These are phyloP conservation scores for Hemicordylus capensis DNA, from an alignment of 2,113 vertebrate genomes.

Conservation along the genomic window DNA sequence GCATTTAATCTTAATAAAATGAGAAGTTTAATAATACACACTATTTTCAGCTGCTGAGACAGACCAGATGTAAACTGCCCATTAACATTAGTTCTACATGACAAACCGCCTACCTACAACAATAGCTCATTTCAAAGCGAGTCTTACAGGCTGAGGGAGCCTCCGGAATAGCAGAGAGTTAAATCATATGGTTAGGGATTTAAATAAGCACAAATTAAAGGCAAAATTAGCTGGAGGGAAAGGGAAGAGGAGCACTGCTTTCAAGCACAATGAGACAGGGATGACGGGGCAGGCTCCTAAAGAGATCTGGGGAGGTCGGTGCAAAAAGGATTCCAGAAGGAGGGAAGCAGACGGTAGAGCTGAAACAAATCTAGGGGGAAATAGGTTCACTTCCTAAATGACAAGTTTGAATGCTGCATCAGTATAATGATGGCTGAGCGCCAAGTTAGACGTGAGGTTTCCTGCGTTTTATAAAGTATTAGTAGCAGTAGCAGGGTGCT, in stretches of 20 bases:
- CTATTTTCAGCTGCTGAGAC: background rate
- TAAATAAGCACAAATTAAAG: slow-evolving; percentile 40
- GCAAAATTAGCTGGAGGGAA: slow-evolving; percentile 31
- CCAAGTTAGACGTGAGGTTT: too few relatives aligned
- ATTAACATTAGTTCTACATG: slow-evolving; percentile 24
- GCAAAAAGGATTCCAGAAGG: background rate
- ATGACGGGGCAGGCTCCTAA: slow-evolving; percentile 21
- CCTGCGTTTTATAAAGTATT: too few relatives aligned
- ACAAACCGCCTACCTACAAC: slow-evolving; percentile 13
- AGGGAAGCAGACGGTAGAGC: background rate
- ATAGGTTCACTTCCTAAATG: background rate
- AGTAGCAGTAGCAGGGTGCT: too few relatives aligned
- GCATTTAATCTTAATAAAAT: slow-evolving; percentile 34
- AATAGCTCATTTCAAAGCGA: background rate
- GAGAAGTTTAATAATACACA: slow-evolving; percentile 29
- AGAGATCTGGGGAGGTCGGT: background rate
- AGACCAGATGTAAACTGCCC: slow-evolving; percentile 33
- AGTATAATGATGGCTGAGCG: background rate
- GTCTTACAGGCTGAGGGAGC: background rate
- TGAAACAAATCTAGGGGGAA: too few relatives aligned
- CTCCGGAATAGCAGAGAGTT: background rate
- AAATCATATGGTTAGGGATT: slow-evolving; percentile 18
- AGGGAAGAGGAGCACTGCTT: slow-evolving; percentile 12
- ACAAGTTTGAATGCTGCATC: background rate
- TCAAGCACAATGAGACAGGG: slow-evolving; percentile 43